Conservation (phyloP, 92 coral and sea anemone species). For the Siderastrea siderea region DNA sequence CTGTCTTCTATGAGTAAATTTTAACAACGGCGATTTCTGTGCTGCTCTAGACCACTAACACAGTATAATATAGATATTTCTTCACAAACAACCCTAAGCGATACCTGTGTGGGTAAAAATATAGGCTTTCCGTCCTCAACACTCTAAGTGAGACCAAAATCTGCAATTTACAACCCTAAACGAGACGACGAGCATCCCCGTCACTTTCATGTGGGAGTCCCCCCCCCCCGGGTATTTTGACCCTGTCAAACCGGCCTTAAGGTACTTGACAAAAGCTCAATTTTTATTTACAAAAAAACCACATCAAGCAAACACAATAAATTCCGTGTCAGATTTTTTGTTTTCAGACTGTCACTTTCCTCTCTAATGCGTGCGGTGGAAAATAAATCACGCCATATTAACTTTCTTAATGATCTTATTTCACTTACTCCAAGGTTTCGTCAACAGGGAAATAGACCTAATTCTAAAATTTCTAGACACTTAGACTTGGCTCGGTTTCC, state of each 20-base stretch:
- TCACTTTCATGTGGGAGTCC: no score
- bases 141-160: no score
- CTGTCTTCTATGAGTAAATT: no score
- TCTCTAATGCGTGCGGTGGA: not conserved
- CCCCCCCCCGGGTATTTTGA: no score
- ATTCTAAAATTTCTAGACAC: not conserved
- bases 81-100: no score
- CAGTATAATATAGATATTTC: no score
- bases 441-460: not conserved
- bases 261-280: not conserved
- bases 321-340: constrained; percentile 18
- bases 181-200: no score
- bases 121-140: no score
- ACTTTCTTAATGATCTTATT: not conserved
- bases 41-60: no score
- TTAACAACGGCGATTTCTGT: no score
- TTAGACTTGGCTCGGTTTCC: constrained; percentile 6
- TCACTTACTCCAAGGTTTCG: not conserved
- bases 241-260: constrained; percentile 10
- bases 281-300: not conserved
- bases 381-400: constrained; percentile 4
- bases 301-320: constrained; percentile 2
- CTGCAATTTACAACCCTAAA: no score
- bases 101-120: no score
- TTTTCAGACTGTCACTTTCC: not conserved